Percentiles rank a stretch among this genome's conserved stretches.
Evolutionary conservation across 2,888 invertebrate species (phyloP).

Genomic region (Brenthis ino): DNA sequence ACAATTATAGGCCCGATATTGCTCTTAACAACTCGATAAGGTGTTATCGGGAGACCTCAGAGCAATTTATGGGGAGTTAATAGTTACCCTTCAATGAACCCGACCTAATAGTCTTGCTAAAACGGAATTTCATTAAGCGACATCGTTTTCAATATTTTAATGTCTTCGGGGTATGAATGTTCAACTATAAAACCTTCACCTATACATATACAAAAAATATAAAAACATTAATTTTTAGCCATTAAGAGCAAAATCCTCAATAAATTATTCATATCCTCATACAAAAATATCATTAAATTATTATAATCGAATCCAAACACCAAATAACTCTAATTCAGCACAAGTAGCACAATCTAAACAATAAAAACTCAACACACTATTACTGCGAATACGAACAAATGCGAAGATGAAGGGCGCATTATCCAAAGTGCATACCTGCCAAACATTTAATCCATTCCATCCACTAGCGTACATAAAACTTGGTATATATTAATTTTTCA

Average conservation of each 20-base stretch:
- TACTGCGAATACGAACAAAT: conserved; percentile 36
- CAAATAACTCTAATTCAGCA: not conserved
- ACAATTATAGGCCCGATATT: conserved; percentile 72
- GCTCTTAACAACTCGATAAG: conserved; percentile 73
- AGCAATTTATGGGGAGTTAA: conserved; percentile 73
- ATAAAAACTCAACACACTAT: conserved; percentile 36
- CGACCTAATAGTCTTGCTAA: conserved; percentile 42
- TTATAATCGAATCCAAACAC: not conserved
- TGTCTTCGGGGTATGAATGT: conserved; percentile 14
- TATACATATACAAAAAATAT: not conserved
- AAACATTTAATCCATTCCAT: conserved; percentile 46
- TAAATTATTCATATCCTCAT: not conserved
- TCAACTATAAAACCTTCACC: not conserved
- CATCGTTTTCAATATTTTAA: conserved; percentile 38
- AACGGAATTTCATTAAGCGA: conserved; percentile 42
- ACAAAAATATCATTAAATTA: not conserved
- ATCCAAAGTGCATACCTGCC: conserved; percentile 46
- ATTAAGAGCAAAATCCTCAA: too few species aligned
- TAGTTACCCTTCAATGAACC: conserved; percentile 65
- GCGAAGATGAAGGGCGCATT: conserved; percentile 41
- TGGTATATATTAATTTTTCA: conserved; percentile 71
- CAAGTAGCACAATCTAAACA: conserved; percentile 28
- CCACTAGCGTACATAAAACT: conserved; percentile 46
- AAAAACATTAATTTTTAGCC: too few species aligned
- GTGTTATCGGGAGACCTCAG: conserved; percentile 69